Conservation (phyloP, 1,140 invertebrate species). For the Macrobrachium nipponense region DNA sequence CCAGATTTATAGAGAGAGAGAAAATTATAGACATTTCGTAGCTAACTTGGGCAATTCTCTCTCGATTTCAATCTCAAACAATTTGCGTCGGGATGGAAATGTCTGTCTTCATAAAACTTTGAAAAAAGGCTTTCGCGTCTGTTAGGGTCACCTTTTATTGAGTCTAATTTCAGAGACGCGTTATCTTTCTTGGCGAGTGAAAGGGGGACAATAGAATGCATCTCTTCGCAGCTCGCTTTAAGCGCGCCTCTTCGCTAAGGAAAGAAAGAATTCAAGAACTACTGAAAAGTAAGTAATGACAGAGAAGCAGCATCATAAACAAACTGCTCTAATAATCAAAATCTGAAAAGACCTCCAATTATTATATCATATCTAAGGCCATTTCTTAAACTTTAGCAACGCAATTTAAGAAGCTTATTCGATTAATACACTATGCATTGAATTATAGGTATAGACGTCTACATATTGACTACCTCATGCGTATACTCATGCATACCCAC, state of each 20-base stretch:
- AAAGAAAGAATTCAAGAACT: too few species aligned
- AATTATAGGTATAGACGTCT: background rate
- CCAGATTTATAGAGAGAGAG: conserved; percentile 19
- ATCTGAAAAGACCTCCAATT: too few species aligned
- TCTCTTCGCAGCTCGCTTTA: background rate
- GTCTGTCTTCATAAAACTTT: conserved; percentile 21
- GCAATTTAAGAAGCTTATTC: background rate
- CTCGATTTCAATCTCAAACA: conserved; percentile 25
- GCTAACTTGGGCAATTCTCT: conserved; percentile 32
- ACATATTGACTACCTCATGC: background rate
- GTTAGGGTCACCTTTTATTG: conserved; percentile 7
- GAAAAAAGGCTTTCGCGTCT: background rate
- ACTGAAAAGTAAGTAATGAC: too few species aligned
- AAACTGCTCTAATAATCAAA: too few species aligned
- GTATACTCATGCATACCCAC: background rate
- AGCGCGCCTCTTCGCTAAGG: too few species aligned
- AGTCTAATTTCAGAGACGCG: too few species aligned
- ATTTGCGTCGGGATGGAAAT: conserved; percentile 20
- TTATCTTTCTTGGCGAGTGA: background rate
- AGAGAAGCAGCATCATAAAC: too few species aligned
- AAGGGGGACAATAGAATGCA: background rate
- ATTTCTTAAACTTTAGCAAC: too few species aligned
- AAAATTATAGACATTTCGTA: conserved; percentile 29
- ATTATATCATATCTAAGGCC: too few species aligned
- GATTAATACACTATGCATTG: too few species aligned